Evolutionary conservation across 2,113 vertebrate genomes (phyloP), one percentile per base, ranked within the genome.

Genomic region (Macrotus californicus): DNA sequence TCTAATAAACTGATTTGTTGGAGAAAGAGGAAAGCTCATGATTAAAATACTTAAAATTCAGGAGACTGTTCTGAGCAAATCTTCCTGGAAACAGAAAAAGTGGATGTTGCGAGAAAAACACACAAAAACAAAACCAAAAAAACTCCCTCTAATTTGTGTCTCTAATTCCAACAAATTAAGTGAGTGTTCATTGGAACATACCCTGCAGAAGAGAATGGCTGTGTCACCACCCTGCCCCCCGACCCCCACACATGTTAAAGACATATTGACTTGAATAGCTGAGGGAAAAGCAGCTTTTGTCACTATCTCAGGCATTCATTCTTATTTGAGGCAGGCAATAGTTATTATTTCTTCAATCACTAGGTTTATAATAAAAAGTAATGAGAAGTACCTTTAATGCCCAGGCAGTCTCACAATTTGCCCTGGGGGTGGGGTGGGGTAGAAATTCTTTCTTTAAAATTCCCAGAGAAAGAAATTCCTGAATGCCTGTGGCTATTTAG

Each of bases 271-370:
- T 98, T 96, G 93, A 96, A 96, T 69, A 75, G 87, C 95, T 75
- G 0, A 77, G 73, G 61, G 89, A 87, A 94, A 97, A 83, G 94
- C 67, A 94, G 85, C 1, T 1, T 96, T 97, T 96, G 70, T 97
- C 96, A 96, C 75, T 94, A 93, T 96, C 83, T 94, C 91, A 96
- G 94, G 86, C 84, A 72, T 81, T 95, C 96, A 87, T 97, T 94
- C 94, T 97, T 97, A 97, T 89, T 96, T 96, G 92, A 96, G 96
- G 46, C 93, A 95, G 94, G 94, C 89, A 96, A 94, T 92, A 97
- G 94, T 96, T 97, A 95, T 82, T 96, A 96, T 97, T 97, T 97
- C 95, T 97, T 92, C 96, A 96, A 77, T 97, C 96, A 93, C 84
- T 97, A 94, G 92, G 75, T 96, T 97, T 96, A 72, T 75, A 97